phyloP scores from a whole-genome alignment of 2,888 invertebrate species.

The Andricus curvator region DNA sequence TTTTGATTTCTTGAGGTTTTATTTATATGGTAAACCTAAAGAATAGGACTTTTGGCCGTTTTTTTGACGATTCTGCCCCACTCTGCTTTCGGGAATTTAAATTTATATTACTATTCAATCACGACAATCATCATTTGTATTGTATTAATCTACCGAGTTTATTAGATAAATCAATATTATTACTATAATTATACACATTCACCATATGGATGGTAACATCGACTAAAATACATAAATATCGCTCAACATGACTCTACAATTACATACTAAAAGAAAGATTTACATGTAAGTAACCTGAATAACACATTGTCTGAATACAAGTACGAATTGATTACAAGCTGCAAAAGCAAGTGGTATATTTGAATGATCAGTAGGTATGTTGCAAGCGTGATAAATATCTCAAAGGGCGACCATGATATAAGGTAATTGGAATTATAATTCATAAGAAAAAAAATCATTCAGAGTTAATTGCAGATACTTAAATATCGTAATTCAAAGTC shows the following conservation, averaged over 20 bases:
- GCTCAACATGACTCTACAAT: not conserved
- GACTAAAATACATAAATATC: not conserved
- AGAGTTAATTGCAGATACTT: not conserved
- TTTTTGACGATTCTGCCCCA: no score
- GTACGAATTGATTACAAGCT: conserved; percentile 1
- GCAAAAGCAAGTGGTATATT: not conserved
- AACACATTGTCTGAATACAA: conserved; percentile 7
- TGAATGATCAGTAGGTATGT: not conserved
- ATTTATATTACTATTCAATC: not conserved
- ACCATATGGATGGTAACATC: not conserved
- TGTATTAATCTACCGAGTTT: not conserved
- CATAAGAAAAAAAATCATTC: not conserved
- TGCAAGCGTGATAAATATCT: not conserved
- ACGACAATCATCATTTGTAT: not conserved
- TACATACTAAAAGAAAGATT: not conserved
- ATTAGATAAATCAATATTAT: not conserved
- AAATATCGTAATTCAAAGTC: not conserved
- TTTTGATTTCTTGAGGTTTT: no score
- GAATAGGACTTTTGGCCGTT: no score
- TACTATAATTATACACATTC: no score
- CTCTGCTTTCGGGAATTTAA: not conserved
- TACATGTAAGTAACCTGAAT: not conserved
- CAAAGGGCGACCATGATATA: not conserved
- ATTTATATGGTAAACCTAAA: no score
- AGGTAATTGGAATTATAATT: not conserved